These are phyloP conservation scores for Sminthurides bifidus DNA, from an alignment of 1,140 invertebrate species.

Conservation along the genomic window DNA sequence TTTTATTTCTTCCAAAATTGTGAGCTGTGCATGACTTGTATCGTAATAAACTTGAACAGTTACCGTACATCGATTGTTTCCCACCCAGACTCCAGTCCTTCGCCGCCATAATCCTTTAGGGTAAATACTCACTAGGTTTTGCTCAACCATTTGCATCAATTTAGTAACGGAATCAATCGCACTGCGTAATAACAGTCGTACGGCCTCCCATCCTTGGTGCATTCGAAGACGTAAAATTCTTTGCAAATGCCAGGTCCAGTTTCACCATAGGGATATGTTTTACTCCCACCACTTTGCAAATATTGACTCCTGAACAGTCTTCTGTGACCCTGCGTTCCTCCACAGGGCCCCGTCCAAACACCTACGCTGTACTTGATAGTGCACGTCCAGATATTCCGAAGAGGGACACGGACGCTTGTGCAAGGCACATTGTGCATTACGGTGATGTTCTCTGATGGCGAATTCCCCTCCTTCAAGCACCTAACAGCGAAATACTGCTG, in stretches of 20 bases:
- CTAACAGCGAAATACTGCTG: background rate
- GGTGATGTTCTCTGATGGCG: background rate
- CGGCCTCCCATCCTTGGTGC: background rate
- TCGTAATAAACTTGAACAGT: no score
- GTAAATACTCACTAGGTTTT: no score
- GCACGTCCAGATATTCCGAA: no score
- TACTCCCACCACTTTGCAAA: background rate
- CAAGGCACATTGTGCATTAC: background rate
- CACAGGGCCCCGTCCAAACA: background rate
- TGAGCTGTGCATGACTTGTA: no score
- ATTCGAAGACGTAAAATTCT: conserved; percentile 1
- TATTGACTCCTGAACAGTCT: background rate
- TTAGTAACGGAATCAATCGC: background rate
- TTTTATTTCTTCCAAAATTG: no score
- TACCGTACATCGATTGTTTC: no score
- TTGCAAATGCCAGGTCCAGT: background rate
- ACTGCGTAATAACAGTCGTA: conserved; percentile 4
- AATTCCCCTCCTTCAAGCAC: background rate
- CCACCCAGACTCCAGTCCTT: no score
- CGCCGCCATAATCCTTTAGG: no score
- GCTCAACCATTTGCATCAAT: no score
- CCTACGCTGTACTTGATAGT: conserved; percentile 2
- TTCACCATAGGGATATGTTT: background rate
- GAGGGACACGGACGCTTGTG: background rate
- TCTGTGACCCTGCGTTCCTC: background rate